phyloP scores from a whole-genome alignment of 92 coral and sea anemone genomes.

The Porites evermanni region DNA sequence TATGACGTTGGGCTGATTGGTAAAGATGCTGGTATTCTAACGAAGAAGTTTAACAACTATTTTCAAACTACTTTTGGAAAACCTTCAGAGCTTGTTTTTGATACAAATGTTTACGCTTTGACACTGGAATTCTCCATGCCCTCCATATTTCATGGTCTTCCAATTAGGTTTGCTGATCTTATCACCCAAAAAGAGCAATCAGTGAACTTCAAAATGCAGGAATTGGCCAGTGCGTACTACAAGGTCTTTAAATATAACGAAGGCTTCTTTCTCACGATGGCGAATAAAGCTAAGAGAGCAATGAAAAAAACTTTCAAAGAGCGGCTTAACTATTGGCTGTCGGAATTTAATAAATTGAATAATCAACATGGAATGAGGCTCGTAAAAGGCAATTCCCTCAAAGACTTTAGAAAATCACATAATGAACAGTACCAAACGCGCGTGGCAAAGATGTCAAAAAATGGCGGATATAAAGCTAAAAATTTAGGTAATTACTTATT shows the following conservation, averaged over 20 bases:
- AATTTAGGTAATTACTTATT: constrained; percentile 18
- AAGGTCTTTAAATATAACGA: constrained; percentile 70
- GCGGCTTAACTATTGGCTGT: constrained; percentile 21
- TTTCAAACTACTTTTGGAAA: constrained; percentile 60
- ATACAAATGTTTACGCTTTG: constrained; percentile 86
- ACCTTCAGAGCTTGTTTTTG: constrained; percentile 74
- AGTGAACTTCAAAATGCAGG: constrained; percentile 56
- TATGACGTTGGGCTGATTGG: constrained; percentile 84
- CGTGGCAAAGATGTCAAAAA: constrained; percentile 41
- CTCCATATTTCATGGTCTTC: constrained; percentile 45
- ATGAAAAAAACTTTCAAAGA: constrained; percentile 4
- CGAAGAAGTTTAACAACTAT: constrained; percentile 64
- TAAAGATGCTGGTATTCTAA: constrained; percentile 66
- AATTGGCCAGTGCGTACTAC: constrained; percentile 70
- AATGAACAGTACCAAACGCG: constrained; percentile 31
- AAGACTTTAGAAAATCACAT: constrained; percentile 32
- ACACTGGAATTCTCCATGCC: constrained; percentile 85
- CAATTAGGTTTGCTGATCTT: constrained; percentile 26
- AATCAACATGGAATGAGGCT: neutral
- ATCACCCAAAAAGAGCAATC: constrained; percentile 26
- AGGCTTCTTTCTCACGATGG: constrained; percentile 33
- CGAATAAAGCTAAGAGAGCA: constrained; percentile 1
- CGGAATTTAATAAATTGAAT: constrained; percentile 16
- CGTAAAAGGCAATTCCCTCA: neutral
- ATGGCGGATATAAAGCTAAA: constrained; percentile 34